Evolutionary conservation across 2,888 invertebrate genomes (phyloP).

Genomic region (Ceratothoa steindachneri): DNA sequence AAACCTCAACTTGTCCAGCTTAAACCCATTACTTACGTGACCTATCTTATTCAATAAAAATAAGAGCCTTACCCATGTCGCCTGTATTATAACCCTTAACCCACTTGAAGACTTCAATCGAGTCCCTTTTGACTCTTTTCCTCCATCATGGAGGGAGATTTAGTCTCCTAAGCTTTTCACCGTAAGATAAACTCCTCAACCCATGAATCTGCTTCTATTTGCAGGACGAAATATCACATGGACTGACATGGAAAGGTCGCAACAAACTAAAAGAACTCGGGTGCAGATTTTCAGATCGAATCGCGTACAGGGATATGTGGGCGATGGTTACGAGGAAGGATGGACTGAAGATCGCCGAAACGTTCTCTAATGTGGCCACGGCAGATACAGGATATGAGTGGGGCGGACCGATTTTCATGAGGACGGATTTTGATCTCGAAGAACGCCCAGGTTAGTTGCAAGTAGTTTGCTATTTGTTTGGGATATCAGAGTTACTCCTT

Average conservation of each 20-base stretch:
- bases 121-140: no score
- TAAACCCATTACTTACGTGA: no score
- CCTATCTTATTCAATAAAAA: no score
- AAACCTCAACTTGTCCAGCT: no score
- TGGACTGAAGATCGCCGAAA: slow-evolving; percentile 45
- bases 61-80: no score
- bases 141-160: no score
- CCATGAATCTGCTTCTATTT: no score
- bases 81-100: no score
- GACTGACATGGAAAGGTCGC: slow-evolving; percentile 40
- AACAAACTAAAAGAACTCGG: slow-evolving; percentile 45
- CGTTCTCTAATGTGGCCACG: slow-evolving; percentile 42
- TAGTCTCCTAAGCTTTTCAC: no score
- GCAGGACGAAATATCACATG: slow-evolving; percentile 38
- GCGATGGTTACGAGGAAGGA: slow-evolving; percentile 43
- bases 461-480: not conserved
- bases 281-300: slow-evolving; percentile 31
- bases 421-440: slow-evolving; percentile 44
- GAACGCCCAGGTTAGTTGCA: slow-evolving; percentile 19
- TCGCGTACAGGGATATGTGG: slow-evolving; percentile 47
- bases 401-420: slow-evolving; percentile 43
- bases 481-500: no score
- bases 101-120: no score
- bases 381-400: slow-evolving; percentile 46
- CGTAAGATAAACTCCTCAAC: no score